A percentile compares a stretch with the other conserved stretches of the same genome.
Evolutionary conservation across 2,113 vertebrate genomes (phyloP).

Genomic region (Morone chrysops): DNA sequence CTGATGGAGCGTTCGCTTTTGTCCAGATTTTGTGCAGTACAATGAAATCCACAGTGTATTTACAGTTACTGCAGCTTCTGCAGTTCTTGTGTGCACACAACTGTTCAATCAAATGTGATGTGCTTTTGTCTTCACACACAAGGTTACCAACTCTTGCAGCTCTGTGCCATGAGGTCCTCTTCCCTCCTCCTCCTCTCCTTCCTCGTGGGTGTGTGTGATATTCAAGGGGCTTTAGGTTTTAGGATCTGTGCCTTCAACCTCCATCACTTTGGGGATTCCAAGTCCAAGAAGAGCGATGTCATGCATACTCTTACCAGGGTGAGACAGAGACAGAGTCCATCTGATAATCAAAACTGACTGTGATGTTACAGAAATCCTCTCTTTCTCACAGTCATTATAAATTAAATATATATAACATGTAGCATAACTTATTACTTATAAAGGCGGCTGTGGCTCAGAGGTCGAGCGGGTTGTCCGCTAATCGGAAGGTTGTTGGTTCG

Average conservation of each 20-base stretch:
- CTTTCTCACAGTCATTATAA: no score
- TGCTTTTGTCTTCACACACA: not conserved
- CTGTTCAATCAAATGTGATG: not conserved
- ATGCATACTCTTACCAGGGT: conserved; percentile 76
- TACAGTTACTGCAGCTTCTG: not conserved
- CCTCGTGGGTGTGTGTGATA: conserved; percentile 20
- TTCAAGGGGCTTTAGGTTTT: conserved; percentile 50
- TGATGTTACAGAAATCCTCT: no score
- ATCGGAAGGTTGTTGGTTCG: no score
- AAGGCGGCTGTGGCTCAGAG: no score
- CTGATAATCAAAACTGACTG: no score
- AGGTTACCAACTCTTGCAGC: conserved; percentile 2
- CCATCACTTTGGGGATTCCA: conserved; percentile 82
- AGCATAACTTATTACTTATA: no score
- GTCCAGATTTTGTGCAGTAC: not conserved
- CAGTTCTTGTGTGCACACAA: no score
- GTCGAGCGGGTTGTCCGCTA: no score
- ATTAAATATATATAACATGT: no score
- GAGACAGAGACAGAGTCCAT: conserved; percentile 5
- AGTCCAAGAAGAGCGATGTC: conserved; percentile 70
- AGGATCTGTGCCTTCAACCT: conserved; percentile 83
- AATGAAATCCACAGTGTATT: not conserved
- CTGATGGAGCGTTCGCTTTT: not conserved
- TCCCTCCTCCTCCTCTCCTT: conserved; percentile 56
- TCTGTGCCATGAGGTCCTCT: conserved; percentile 51